These are phyloP conservation scores for Callospermophilus lateralis DNA, from an alignment of 2,113 vertebrate species.

Conservation along the genomic window DNA sequence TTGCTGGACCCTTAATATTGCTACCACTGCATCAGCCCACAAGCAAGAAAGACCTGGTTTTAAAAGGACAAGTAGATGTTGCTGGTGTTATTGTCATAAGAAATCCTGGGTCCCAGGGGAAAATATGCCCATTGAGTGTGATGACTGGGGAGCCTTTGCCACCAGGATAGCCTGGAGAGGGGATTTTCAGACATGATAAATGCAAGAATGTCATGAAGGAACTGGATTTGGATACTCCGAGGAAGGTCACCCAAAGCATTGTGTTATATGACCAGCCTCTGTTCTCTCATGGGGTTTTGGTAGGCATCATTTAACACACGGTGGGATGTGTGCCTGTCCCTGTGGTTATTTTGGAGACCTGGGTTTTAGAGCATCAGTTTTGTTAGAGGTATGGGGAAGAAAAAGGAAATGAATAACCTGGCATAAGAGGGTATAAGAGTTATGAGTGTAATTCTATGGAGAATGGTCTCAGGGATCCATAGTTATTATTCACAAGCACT, in stretches of 20 bases:
- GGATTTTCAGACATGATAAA: background rate
- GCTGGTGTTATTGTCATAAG: background rate
- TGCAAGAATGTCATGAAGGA: background rate
- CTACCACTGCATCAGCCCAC: background rate
- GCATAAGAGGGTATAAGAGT: background rate
- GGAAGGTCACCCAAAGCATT: background rate
- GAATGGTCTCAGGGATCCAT: background rate
- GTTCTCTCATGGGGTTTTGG: background rate
- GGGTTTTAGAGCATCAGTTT: background rate
- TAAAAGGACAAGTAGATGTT: background rate
- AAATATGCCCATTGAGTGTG: background rate
- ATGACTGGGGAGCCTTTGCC: background rate
- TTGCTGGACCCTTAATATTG: background rate
- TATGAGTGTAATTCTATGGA: background rate
- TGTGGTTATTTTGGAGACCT: background rate
- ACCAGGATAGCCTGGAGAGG: background rate
- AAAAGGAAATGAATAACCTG: background rate
- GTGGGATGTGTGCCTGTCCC: background rate
- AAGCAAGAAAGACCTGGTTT: constrained; percentile 29
- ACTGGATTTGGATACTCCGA: background rate
- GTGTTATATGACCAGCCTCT: background rate
- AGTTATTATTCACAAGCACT: background rate
- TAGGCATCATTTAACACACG: background rate
- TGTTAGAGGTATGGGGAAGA: background rate
- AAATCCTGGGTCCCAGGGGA: background rate